Conservation (phyloP, 1,140 invertebrate genomes). For the Aphelenchoides besseyi region DNA sequence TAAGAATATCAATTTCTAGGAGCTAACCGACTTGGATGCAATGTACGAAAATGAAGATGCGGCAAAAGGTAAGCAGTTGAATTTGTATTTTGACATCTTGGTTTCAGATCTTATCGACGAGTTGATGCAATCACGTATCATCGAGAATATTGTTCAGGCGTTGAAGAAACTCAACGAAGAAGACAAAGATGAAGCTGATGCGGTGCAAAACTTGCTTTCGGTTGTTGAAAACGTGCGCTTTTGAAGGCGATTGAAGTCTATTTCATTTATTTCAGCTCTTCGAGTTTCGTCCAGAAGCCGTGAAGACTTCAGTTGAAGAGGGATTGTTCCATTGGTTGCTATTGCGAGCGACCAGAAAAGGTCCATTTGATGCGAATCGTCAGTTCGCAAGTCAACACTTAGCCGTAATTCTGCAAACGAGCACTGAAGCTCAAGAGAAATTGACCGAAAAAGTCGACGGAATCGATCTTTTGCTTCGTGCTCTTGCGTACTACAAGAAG, state of each 20-base stretch:
- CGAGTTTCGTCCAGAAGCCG: constrained; percentile 81
- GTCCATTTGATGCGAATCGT: constrained; percentile 91
- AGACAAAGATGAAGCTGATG: constrained; percentile 89
- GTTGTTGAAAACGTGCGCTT: constrained; percentile 55
- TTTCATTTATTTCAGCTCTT: constrained; percentile 60
- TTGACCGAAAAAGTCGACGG: constrained; percentile 85
- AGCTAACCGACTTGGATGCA: constrained; percentile 91
- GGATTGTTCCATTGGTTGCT: constrained; percentile 87
- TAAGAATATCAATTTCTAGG: constrained; percentile 68
- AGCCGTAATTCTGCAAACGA: constrained; percentile 87
- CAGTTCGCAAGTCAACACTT: constrained; percentile 91
- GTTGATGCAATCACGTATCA: constrained; percentile 78
- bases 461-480: constrained; percentile 87
- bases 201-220: constrained; percentile 85
- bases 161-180: constrained; percentile 86
- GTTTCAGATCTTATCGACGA: constrained; percentile 65
- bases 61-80: constrained; percentile 51
- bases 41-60: constrained; percentile 75
- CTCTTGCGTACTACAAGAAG: constrained; percentile 77
- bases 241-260: neutral
- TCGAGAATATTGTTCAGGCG: constrained; percentile 80
- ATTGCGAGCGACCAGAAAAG: constrained; percentile 73
- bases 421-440: constrained; percentile 72
- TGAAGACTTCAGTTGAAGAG: constrained; percentile 73
- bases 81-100: neutral